Evolutionary conservation across 2,797 vertebrate genomes (phyloP).

Genomic region (Coregonus sp.): DNA sequence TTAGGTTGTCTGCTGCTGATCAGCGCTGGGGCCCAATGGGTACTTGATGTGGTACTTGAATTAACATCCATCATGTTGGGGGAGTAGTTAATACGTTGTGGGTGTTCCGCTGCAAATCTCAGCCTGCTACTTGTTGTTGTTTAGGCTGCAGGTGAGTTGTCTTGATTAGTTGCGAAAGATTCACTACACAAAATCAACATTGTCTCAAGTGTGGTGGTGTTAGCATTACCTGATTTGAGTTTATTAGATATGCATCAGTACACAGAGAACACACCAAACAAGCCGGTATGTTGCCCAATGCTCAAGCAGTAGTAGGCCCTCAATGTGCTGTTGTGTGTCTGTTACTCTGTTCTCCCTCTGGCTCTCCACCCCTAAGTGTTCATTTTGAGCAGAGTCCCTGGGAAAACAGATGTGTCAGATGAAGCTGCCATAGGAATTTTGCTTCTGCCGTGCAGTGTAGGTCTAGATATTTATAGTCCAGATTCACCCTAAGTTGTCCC

Average conservation of each 20-base stretch:
- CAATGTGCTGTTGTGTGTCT: neutral
- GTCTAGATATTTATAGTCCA: conserved; percentile 65
- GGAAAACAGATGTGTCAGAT: conserved; percentile 8
- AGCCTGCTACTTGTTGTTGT: neutral
- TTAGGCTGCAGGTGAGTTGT: neutral
- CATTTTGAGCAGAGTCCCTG: conserved; percentile 14
- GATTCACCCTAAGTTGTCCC: conserved; percentile 62
- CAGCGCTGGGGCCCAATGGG: too few relatives aligned
- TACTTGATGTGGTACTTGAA: neutral
- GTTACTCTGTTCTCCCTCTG: neutral
- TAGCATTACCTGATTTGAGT: neutral
- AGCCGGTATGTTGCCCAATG: neutral
- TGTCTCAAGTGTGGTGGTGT: conserved; percentile 1
- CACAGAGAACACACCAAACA: neutral
- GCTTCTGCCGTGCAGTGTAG: neutral
- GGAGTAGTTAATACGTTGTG: neutral
- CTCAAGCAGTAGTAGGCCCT: too few relatives aligned
- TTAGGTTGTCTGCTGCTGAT: neutral
- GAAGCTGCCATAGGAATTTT: neutral
- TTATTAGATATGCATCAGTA: neutral
- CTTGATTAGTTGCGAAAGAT: neutral
- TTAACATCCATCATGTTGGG: neutral
- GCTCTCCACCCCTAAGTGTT: neutral
- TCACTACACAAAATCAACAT: neutral
- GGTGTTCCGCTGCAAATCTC: neutral